Evolutionary conservation across 2,113 vertebrate genomes (phyloP).

Genomic region (Chaenogobius annularis): DNA sequence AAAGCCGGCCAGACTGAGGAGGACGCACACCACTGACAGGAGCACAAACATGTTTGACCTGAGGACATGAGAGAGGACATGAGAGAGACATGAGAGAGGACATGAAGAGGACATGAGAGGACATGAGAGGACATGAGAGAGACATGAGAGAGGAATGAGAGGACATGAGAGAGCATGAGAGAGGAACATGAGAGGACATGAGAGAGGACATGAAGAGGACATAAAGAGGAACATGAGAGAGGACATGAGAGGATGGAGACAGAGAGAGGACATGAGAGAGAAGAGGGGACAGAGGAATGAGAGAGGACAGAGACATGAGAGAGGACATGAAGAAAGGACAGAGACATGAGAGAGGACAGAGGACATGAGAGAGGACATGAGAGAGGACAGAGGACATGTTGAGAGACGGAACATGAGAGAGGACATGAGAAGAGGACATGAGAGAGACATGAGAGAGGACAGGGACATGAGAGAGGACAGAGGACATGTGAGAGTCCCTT

Average conservation of each 20-base stretch:
- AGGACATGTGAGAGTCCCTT: too few relatives aligned
- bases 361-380: too few relatives aligned
- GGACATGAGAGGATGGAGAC: too few relatives aligned
- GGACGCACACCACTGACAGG: slow-evolving; percentile 83
- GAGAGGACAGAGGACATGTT: too few relatives aligned
- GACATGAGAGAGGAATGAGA: not conserved
- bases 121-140: not conserved
- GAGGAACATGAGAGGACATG: not conserved
- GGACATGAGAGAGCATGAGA: not conserved
- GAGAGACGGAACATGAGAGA: too few relatives aligned
- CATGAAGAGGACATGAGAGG: not conserved
- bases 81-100: not conserved
- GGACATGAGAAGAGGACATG: too few relatives aligned
- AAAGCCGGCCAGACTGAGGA: slow-evolving; percentile 84
- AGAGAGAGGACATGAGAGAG: not conserved
- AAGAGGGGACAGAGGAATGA: not conserved
- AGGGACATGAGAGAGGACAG: too few relatives aligned
- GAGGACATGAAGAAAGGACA: too few relatives aligned
- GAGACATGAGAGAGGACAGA: too few relatives aligned
- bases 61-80: slow-evolving; percentile 71
- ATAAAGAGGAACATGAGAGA: not conserved
- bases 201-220: not conserved
- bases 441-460: too few relatives aligned
- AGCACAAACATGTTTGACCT: slow-evolving; percentile 82
- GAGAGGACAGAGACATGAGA: too few relatives aligned